phyloP scores from a whole-genome alignment of 2,888 invertebrate genomes.

The Ashinkailepas kermadecensis region DNA sequence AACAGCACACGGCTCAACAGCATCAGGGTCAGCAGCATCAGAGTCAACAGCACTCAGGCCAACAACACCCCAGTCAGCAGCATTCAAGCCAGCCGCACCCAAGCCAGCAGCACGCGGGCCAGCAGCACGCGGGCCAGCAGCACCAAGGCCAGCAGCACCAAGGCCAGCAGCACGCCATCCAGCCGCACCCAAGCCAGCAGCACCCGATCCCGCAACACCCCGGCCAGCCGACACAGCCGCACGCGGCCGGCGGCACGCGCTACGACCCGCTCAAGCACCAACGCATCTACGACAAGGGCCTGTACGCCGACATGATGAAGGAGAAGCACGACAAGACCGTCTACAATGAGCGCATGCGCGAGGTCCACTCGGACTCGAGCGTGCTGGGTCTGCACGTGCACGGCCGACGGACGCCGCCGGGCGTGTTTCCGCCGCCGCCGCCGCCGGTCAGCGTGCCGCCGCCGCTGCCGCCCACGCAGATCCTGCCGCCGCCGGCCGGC shows the following conservation, averaged over 20 bases:
- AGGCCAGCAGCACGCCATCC: not conserved
- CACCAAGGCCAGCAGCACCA: not conserved
- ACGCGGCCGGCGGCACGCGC: conserved; percentile 22
- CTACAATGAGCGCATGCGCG: conserved; percentile 18
- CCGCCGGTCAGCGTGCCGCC: conserved; percentile 11
- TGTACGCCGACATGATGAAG: conserved; percentile 19
- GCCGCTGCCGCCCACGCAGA: conserved; percentile 6
- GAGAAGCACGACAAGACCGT: conserved; percentile 3
- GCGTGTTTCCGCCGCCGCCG: not conserved
- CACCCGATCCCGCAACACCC: not conserved
- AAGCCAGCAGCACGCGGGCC: not conserved
- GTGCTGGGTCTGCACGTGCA: conserved; percentile 18
- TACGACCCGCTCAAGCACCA: conserved; percentile 27
- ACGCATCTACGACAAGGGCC: conserved; percentile 22
- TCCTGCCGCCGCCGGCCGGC: conserved; percentile 21
- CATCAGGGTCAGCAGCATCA: conserved; percentile 6
- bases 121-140: not conserved
- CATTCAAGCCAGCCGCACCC: not conserved
- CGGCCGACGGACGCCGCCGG: not conserved
- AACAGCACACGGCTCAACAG: conserved; percentile 11
- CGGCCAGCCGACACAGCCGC: conserved; percentile 25
- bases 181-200: conserved; percentile 21
- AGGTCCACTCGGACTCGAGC: conserved; percentile 15
- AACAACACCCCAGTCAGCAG: not conserved
- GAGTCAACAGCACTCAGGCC: conserved; percentile 13